Evolutionary conservation across 2,113 vertebrate genomes (phyloP).

Genomic region (Salvator merianae): DNA sequence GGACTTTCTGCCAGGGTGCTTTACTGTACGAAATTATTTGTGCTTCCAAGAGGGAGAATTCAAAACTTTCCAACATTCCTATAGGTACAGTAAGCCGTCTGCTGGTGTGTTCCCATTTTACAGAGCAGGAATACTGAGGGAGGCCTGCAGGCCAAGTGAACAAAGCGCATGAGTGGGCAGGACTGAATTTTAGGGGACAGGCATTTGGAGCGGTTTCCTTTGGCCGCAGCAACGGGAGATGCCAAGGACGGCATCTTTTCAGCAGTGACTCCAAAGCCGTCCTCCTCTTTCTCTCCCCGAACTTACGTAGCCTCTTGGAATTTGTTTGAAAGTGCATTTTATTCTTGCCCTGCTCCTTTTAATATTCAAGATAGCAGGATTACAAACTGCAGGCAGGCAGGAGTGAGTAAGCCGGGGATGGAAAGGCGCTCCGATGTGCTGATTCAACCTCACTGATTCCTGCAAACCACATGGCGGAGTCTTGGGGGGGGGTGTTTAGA

Average conservation of each 20-base stretch:
- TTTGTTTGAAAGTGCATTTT: neutral
- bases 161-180: no score
- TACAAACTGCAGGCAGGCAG: no score
- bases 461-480: no score
- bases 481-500: neutral
- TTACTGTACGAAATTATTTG: neutral
- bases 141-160: neutral
- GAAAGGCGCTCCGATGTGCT: neutral
- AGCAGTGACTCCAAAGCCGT: neutral
- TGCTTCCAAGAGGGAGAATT: neutral
- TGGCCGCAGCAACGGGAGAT: no score
- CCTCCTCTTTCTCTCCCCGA: neutral
- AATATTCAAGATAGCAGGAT: no score
- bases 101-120: neutral
- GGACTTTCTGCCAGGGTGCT: slow-evolving; percentile 18
- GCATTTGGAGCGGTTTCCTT: neutral
- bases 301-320: neutral
- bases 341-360: neutral
- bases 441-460: neutral
- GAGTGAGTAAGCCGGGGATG: no score
- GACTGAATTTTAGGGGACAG: no score
- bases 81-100: neutral
- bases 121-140: neutral
- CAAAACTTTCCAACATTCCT: neutral
- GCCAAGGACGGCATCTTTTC: neutral